These are phyloP conservation scores for Eurois occulta DNA, from an alignment of 2,888 invertebrate genomes.

Conservation along the genomic window DNA sequence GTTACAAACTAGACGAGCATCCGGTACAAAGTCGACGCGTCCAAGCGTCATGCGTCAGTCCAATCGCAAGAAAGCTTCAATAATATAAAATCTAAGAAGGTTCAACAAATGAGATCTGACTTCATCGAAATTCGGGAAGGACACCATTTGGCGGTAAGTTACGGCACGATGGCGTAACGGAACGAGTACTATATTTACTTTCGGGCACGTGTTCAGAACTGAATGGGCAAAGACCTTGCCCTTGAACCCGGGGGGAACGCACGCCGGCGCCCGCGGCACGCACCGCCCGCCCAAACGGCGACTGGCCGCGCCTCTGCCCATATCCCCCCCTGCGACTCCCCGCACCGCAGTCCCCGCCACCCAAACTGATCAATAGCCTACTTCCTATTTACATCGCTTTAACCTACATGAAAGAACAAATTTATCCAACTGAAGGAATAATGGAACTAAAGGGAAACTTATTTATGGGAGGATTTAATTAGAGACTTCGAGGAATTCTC, in stretches of 20 bases:
- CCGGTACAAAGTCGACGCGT: conserved; percentile 51
- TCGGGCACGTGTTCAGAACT: conserved; percentile 88
- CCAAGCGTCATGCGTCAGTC: conserved; percentile 25
- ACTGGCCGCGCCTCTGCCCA: conserved; percentile 78
- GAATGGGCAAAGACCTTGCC: conserved; percentile 88
- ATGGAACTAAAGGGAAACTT: conserved; percentile 30
- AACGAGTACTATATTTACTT: conserved; percentile 89
- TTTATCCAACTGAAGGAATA: conserved; percentile 55
- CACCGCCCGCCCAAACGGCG: conserved; percentile 85
- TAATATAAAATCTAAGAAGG: conserved; percentile 22
- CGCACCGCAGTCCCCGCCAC: conserved; percentile 68
- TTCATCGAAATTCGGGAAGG: conserved; percentile 60
- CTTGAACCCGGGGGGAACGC: conserved; percentile 88
- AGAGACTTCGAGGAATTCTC: conserved; percentile 23
- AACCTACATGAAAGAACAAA: conserved; percentile 65
- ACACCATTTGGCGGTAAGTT: conserved; percentile 70
- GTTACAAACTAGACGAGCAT: conserved; percentile 55
- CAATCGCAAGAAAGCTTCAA: conserved; percentile 30
- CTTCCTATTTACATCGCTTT: conserved; percentile 77
- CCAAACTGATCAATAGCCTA: conserved; percentile 82
- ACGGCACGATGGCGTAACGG: conserved; percentile 82
- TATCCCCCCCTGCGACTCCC: conserved; percentile 54
- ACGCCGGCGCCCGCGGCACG: conserved; percentile 82
- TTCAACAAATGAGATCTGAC: conserved; percentile 34
- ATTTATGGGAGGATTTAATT: conserved; percentile 24